Evolutionary conservation across 2,797 vertebrate species (phyloP), one percentile per base, ranked within the genome.

Genomic region (Dallia pectoralis): DNA sequence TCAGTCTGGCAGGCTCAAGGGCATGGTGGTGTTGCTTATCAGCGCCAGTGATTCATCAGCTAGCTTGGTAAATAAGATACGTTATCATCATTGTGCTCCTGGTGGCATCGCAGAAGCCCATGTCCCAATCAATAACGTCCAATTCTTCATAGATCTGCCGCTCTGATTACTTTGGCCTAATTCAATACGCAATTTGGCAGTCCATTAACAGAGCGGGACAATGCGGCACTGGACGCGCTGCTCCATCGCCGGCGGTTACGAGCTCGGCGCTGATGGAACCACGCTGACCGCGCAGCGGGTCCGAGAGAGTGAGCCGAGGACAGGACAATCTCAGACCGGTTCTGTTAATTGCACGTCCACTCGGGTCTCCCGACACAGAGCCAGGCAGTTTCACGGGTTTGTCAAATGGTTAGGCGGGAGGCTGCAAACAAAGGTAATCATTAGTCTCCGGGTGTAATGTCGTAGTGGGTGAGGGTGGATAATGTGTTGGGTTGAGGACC

Each of bases 31-130:
- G 74, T 12, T 25, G 2, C 84, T 91, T 91, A 92, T 91, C 91
- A 81, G 85, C 7, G 22, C 59, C 69, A 44, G 73, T 74, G 85
- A 91, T 90, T 87, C 86, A 91, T 91, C 90, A 86, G 81, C 77
- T 76, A 76, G 76, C 82, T 86, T 88, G 88, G 90, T 91, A 93
- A 93, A 93, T 92, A 93, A 93, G 86, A 93, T 91, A 94, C 93
- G 77, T 80, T 93, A 94, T 93, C 92, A 77, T 75, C 53, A 25
- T 11, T n/a, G 59, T 70, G 79, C 82, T 86, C 79, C 75, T 77
- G 70, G 81, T 87, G 87, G 88, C 91, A 92, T 88, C 87, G 89
- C 92, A 82, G 87, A n/a, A n/a, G 79, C 84, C 84, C 76, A 74
- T 87, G 91, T 91, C 86, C 90, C 90, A 89, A 93, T 93, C 92